Evolutionary conservation across 2,888 invertebrate genomes (phyloP).

Genomic region (Heteropelma amictum): DNA sequence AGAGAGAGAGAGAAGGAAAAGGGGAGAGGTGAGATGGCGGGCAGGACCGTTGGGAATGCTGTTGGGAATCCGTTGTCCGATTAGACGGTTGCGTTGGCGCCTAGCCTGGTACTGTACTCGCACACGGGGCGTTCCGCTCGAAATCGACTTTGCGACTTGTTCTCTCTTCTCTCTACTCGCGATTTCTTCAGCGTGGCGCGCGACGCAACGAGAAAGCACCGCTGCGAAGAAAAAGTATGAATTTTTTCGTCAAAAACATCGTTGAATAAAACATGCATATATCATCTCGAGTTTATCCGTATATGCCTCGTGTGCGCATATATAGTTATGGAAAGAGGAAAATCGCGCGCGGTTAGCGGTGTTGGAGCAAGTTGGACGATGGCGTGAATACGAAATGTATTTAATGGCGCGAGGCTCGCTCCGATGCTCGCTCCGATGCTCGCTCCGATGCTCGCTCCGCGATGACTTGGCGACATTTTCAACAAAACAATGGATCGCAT

Average conservation of each 20-base stretch:
- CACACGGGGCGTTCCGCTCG: not conserved
- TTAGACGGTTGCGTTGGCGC: constrained; percentile 27
- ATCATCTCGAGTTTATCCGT: too few relatives aligned
- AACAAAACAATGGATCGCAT: not conserved
- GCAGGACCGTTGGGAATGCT: constrained; percentile 42
- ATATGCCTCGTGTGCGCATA: too few relatives aligned
- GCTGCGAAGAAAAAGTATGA: not conserved
- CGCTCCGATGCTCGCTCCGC: constrained; percentile 12
- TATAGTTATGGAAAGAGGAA: too few relatives aligned
- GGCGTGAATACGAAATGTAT: constrained; percentile 43
- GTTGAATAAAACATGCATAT: too few relatives aligned
- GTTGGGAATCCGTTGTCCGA: constrained; percentile 50
- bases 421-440: too few relatives aligned
- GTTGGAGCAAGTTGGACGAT: constrained; percentile 31
- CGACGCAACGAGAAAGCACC: too few relatives aligned
- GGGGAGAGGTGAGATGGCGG: not conserved
- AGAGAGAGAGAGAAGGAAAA: not conserved
- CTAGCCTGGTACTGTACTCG: constrained; percentile 9
- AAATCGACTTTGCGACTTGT: not conserved
- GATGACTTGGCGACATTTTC: constrained; percentile 4
- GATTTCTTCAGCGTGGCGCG: too few relatives aligned
- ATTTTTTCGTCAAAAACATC: too few relatives aligned
- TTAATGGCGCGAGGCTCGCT: constrained; percentile 26
- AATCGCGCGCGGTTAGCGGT: constrained; percentile 29
- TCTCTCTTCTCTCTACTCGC: not conserved